phyloP scores from a whole-genome alignment of 2,113 vertebrate genomes.

The Cnemophilus loriae region DNA sequence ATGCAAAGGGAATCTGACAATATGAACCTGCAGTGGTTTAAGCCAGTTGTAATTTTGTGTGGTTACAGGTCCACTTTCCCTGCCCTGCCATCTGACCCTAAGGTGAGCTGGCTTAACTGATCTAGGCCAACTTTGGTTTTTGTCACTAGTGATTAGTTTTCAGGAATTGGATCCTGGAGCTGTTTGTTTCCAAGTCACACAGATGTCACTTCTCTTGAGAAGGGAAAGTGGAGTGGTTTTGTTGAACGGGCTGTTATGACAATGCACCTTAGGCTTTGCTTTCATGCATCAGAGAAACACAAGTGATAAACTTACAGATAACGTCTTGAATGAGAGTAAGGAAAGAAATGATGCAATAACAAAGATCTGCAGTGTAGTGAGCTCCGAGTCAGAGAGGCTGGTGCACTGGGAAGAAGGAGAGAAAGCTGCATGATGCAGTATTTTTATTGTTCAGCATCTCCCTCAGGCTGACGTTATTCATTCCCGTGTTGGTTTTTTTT shows the following conservation, averaged over 20 bases:
- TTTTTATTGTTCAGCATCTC: not conserved
- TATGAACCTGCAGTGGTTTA: not conserved
- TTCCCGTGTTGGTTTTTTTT: not conserved
- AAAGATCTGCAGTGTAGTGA: not conserved
- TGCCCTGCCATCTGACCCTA: rapidly evolving
- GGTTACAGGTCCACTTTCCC: not conserved
- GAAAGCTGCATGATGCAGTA: not conserved
- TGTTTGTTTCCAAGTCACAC: not conserved
- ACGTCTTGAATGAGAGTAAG: not conserved
- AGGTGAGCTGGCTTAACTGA: not conserved
- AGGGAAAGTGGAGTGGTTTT: not conserved
- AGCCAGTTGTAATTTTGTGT: not conserved
- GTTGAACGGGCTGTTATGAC: not conserved
- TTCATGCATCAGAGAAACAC: not conserved
- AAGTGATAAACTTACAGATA: not conserved
- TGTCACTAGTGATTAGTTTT: not conserved
- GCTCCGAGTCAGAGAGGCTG: not conserved
- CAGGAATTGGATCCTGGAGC: rapidly evolving
- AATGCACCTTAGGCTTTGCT: not conserved
- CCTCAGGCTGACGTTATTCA: not conserved
- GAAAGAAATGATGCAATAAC: not conserved
- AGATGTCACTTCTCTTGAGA: not conserved
- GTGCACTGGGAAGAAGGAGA: not conserved
- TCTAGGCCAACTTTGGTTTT: not conserved
- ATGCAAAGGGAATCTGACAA: not conserved